These are phyloP conservation scores for Ecliptopera silaceata DNA, from an alignment of 2,888 invertebrate species.

Conservation along the genomic window DNA sequence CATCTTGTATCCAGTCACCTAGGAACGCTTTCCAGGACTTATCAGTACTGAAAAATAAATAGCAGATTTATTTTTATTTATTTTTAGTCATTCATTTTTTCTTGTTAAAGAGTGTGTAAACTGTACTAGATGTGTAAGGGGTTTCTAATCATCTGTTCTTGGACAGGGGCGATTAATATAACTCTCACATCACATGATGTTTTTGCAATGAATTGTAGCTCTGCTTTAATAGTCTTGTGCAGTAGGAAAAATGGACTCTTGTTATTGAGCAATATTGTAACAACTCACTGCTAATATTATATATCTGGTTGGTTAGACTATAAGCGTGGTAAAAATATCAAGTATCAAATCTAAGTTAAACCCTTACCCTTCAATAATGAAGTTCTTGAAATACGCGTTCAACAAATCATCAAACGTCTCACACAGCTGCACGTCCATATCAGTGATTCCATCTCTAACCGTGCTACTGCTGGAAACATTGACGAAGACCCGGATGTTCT, in stretches of 20 bases:
- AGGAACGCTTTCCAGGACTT: conserved; percentile 94
- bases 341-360: background rate
- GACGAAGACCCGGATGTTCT: conserved; percentile 77
- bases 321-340: too few species aligned
- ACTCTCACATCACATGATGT: too few species aligned
- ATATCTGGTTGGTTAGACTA: too few species aligned
- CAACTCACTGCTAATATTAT: too few species aligned
- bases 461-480: conserved; percentile 57
- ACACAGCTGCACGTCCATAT: conserved; percentile 93
- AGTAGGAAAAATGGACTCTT: too few species aligned
- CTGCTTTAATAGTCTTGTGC: too few species aligned
- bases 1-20: conserved; percentile 91
- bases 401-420: conserved; percentile 91
- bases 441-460: conserved; percentile 86
- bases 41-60: conserved; percentile 69
- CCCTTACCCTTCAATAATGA: conserved; percentile 88
- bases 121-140: too few species aligned
- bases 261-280: too few species aligned
- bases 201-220: too few species aligned
- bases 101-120: too few species aligned
- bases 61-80: background rate
- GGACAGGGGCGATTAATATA: too few species aligned
- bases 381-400: conserved; percentile 92
- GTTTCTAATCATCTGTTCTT: too few species aligned
- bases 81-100: background rate